These are phyloP conservation scores for Hippocampus barbouri DNA, from an alignment of 2,113 vertebrate species.

Conservation along the genomic window DNA sequence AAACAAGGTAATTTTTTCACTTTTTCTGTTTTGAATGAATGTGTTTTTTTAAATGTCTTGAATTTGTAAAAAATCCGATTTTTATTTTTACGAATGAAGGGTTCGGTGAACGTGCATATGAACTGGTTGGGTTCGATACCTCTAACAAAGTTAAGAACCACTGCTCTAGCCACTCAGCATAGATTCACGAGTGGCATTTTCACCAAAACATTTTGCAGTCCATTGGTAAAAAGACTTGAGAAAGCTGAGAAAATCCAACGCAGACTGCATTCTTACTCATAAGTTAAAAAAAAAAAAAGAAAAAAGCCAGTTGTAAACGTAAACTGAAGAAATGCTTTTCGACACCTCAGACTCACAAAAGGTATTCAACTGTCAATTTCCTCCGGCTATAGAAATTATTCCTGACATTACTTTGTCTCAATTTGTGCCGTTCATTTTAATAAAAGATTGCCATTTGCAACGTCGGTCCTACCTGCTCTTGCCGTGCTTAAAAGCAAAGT, in stretches of 20 bases:
- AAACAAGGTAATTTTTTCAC: too few relatives aligned
- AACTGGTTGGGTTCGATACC: too few relatives aligned
- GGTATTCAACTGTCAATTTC: constrained; percentile 31
- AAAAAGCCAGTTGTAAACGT: constrained; percentile 16
- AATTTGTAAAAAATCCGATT: too few relatives aligned
- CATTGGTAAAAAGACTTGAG: background rate
- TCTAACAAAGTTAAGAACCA: too few relatives aligned
- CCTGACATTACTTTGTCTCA: constrained; percentile 47
- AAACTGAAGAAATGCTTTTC: constrained; percentile 28
- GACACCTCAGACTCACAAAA: constrained; percentile 13
- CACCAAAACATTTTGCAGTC: background rate
- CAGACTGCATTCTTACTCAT: background rate
- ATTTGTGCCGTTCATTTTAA: constrained; percentile 52
- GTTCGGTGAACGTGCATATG: too few relatives aligned
- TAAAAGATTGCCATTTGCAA: constrained; percentile 62
- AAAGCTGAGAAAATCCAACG: background rate
- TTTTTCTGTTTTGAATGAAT: too few relatives aligned
- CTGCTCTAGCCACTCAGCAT: background rate
- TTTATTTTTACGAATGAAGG: too few relatives aligned
- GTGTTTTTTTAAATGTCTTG: too few relatives aligned
- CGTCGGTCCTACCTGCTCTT: constrained; percentile 46
- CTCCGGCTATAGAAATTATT: constrained; percentile 44
- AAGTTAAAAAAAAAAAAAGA: background rate
- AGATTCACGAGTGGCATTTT: background rate
- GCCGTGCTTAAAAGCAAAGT: constrained; percentile 56